These are phyloP conservation scores for Drosophila parabipectinata DNA, from an alignment of 1,140 invertebrate genomes.

Conservation along the genomic window DNA sequence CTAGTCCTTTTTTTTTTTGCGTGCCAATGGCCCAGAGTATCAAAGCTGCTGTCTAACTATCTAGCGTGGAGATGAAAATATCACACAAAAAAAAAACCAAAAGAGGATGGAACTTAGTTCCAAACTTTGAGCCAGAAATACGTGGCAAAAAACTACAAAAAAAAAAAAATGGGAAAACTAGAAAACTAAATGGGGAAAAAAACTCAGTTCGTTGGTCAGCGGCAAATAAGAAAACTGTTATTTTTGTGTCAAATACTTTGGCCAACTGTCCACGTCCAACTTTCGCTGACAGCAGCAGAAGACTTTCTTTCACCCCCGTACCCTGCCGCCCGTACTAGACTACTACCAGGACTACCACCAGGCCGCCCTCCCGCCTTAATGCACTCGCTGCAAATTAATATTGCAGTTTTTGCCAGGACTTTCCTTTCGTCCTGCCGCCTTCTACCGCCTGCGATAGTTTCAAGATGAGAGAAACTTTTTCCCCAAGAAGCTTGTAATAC, in stretches of 20 bases:
- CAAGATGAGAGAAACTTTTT: constrained; percentile 64
- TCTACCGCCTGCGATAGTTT: constrained; percentile 25
- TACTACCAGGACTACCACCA: background rate
- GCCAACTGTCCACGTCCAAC: constrained; percentile 80
- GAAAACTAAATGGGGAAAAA: constrained; percentile 38
- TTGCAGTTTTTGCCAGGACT: constrained; percentile 61
- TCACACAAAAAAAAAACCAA: constrained; percentile 11
- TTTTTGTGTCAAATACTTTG: constrained; percentile 81
- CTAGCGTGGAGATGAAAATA: constrained; percentile 5
- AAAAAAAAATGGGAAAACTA: constrained; percentile 7
- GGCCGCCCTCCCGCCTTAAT: constrained; percentile 45
- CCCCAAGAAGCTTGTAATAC: constrained; percentile 50
- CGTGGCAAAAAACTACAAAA: constrained; percentile 36
- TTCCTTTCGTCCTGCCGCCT: constrained; percentile 1
- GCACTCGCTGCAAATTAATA: constrained; percentile 82
- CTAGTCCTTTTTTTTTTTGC: background rate
- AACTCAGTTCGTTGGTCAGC: constrained; percentile 55
- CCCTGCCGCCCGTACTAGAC: constrained; percentile 2
- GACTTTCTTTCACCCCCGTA: constrained; percentile 22
- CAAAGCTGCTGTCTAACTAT: constrained; percentile 47
- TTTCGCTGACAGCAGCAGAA: constrained; percentile 77
- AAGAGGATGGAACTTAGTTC: constrained; percentile 44
- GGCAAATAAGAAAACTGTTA: constrained; percentile 73
- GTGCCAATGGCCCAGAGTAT: constrained; percentile 15
- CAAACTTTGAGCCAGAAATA: constrained; percentile 45